Percentiles rank a stretch among this genome's conserved stretches.
These are phyloP conservation scores for Dinomys branickii DNA, from an alignment of 2,113 vertebrate genomes.

Conservation along the genomic window DNA sequence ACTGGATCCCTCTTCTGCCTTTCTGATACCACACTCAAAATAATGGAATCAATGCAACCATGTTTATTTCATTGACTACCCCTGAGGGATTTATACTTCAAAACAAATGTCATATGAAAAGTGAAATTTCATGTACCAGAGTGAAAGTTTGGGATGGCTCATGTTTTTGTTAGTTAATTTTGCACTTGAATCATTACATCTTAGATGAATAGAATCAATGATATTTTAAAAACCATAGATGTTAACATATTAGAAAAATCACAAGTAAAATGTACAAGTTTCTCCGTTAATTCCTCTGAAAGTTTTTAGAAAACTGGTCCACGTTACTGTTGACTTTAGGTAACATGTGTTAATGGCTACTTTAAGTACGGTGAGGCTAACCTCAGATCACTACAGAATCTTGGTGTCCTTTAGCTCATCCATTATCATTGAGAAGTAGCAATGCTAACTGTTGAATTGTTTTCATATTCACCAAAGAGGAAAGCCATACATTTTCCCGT, in stretches of 20 bases:
- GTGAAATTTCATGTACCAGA: conserved; percentile 36
- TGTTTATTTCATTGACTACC: conserved; percentile 12
- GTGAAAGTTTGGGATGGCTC: background rate
- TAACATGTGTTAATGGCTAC: conserved; percentile 3
- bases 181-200: conserved; percentile 2
- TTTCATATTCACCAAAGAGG: background rate
- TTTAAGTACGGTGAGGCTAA: background rate
- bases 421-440: conserved; percentile 24
- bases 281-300: background rate
- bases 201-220: background rate
- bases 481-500: conserved; percentile 22
- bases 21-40: background rate
- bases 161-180: background rate
- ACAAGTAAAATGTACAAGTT: background rate
- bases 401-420: background rate
- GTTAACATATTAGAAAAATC: background rate
- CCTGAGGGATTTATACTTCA: background rate
- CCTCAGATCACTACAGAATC: conserved; percentile 14
- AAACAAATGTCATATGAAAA: conserved; percentile 42
- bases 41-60: background rate
- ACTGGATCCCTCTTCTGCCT: background rate
- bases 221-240: conserved; percentile 1
- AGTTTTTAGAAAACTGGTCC: background rate
- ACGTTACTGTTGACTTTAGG: background rate
- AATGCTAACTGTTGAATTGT: conserved; percentile 3